Percentiles rank a stretch among this genome's conserved stretches.
These are phyloP conservation scores for Procambarus virginalis DNA, from an alignment of 1,140 invertebrate species.

Conservation along the genomic window DNA sequence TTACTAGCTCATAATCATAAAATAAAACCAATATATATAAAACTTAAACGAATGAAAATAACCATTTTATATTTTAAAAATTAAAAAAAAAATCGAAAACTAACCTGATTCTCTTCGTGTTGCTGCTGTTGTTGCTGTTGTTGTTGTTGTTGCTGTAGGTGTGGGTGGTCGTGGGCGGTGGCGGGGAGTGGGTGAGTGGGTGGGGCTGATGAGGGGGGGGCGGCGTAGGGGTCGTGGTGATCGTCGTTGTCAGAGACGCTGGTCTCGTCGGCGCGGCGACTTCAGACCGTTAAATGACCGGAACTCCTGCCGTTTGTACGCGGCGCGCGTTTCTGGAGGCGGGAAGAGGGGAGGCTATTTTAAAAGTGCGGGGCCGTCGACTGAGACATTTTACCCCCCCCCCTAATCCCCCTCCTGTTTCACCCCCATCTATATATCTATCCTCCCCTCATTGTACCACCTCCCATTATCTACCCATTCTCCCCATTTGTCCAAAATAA, in stretches of 20 bases:
- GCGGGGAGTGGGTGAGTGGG: conserved; percentile 27
- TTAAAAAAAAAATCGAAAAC: background rate
- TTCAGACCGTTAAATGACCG: conserved; percentile 69
- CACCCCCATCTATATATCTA: no score
- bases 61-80: no score
- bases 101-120: conserved; percentile 46
- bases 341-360: no score
- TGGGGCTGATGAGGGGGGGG: background rate
- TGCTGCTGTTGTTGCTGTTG: conserved; percentile 63
- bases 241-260: conserved; percentile 71
- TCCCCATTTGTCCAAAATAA: no score
- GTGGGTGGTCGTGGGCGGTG: conserved; percentile 61
- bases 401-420: no score
- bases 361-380: no score
- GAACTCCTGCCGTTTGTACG: conserved; percentile 84
- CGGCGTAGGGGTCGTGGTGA: conserved; percentile 23
- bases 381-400: no score
- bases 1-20: no score
- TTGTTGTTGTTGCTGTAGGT: conserved; percentile 38
- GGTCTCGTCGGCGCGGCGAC: conserved; percentile 65
- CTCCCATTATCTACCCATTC: no score
- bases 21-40: background rate
- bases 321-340: conserved; percentile 88
- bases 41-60: background rate
- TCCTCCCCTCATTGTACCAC: no score